Evolutionary conservation across 2,113 vertebrate genomes (phyloP).

Genomic region (Trematocara variabile): DNA sequence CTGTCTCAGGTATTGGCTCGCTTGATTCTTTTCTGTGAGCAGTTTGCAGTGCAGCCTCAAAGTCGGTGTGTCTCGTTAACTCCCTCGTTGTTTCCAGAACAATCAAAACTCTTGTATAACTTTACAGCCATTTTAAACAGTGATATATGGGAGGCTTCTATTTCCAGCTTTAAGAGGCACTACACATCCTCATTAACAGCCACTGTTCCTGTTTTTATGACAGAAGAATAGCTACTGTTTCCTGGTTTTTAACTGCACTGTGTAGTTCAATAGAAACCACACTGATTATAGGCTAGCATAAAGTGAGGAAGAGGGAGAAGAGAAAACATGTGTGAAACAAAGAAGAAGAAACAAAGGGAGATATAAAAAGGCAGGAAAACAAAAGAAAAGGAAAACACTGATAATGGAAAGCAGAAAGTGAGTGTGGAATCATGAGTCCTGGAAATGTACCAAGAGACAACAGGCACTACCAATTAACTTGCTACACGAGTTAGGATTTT

Average conservation of each 20-base stretch:
- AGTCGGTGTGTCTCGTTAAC: not conserved
- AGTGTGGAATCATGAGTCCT: not conserved
- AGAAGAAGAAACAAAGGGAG: not conserved
- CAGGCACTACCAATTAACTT: slow-evolving; percentile 49
- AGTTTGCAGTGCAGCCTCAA: slow-evolving; percentile 1
- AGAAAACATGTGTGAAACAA: not conserved
- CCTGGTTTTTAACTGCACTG: not conserved
- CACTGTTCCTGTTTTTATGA: slow-evolving; percentile 18
- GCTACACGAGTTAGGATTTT: slow-evolving; percentile 12
- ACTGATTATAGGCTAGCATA: not conserved
- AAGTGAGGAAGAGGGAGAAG: not conserved
- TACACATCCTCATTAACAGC: slow-evolving; percentile 35
- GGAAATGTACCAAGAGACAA: slow-evolving; percentile 34
- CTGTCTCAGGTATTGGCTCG: slow-evolving; percentile 4
- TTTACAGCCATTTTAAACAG: slow-evolving; percentile 44
- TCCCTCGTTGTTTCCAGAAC: not conserved
- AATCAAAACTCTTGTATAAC: slow-evolving; percentile 25
- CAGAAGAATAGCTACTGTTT: not conserved
- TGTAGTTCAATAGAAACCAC: not conserved
- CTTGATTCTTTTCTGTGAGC: not conserved
- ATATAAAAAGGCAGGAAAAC: not conserved
- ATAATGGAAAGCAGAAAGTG: not conserved
- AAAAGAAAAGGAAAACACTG: not conserved
- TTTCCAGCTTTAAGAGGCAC: not conserved
- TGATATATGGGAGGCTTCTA: slow-evolving; percentile 2